Evolutionary conservation across 2,113 vertebrate genomes (phyloP), one percentile per base, ranked within the genome.

Genomic region (Trogon melanurus): DNA sequence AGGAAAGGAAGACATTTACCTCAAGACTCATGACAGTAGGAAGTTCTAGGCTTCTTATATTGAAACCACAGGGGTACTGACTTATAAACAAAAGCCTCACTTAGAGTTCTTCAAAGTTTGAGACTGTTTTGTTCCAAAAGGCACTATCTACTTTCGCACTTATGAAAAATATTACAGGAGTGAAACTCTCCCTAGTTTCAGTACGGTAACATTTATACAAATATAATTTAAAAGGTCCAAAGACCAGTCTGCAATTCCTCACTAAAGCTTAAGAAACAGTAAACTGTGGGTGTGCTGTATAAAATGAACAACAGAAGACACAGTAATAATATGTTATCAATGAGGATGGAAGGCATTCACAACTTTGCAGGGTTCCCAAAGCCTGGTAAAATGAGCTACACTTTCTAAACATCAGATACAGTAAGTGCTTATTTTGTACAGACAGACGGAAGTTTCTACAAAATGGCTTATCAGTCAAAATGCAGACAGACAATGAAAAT

Each of bases 261-360:
- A 0, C 9, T 78, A 47, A 76, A 85, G 58, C 15, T 45, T 54
- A 38, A 27, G 61, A 64, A 82, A n/a, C 5, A 0, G 0, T 56
- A 53, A 19, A 7, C 36, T 70, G 26, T 0, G 0, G 11, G 16
- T 30, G 27, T 36, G 3, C 17, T 15, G 9, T 21, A 34, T 10
- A 62, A 83, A 83, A 51, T 32, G 4, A 58, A 45, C 11, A 48
- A 57, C 11, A 13, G 5, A 50, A 67, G 13, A 29, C 5, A 72
- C 9, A 22, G n/a, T 8, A 80, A 72, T 3, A 34, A 1, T 11
- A 10, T 23, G 5, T 16, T 62, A 26, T 54, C 27, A 44, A 6
- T 44, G 34, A 56, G 22, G 5, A 45, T 36, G 29, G 69, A 81
- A 89, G 25, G 14, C 13, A 47, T 32, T 65, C 44, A 44, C 2